These are phyloP conservation scores for Cromileptes altivelis DNA, from an alignment of 2,113 vertebrate genomes.

Conservation along the genomic window DNA sequence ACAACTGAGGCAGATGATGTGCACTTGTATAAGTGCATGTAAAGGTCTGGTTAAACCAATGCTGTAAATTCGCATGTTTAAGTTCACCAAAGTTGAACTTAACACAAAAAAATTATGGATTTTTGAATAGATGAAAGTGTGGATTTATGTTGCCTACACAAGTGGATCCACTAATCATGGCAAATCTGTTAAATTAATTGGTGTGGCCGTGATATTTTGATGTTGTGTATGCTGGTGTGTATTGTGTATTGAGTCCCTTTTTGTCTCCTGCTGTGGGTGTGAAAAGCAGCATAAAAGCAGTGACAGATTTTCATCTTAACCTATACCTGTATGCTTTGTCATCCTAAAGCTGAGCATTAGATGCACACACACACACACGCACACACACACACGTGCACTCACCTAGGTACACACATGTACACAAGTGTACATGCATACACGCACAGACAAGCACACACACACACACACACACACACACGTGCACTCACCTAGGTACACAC, in stretches of 20 bases:
- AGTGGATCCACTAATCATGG: background rate
- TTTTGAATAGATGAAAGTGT: background rate
- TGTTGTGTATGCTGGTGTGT: background rate
- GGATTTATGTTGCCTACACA: background rate
- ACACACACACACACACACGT: conserved; percentile 10
- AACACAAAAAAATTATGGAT: background rate
- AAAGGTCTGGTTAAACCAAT: background rate
- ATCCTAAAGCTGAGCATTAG: conserved; percentile 8
- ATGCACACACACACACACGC: background rate
- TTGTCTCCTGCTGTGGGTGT: background rate
- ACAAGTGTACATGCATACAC: conserved; percentile 4
- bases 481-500: conserved; percentile 11
- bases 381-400: conserved; percentile 26
- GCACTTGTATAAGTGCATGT: background rate
- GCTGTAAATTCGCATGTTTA: background rate
- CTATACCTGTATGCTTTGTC: conserved; percentile 44
- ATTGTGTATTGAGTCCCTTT: background rate
- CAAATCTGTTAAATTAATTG: background rate
- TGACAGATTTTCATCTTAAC: background rate
- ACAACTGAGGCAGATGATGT: too few species aligned
- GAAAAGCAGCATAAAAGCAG: background rate
- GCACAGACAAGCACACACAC: conserved; percentile 26
- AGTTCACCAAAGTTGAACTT: background rate
- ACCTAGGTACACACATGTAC: background rate
- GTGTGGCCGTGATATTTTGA: background rate